Base-by-base conservation (phyloP, 2,888 invertebrate genomes). In the Magallana nippona region DNA sequence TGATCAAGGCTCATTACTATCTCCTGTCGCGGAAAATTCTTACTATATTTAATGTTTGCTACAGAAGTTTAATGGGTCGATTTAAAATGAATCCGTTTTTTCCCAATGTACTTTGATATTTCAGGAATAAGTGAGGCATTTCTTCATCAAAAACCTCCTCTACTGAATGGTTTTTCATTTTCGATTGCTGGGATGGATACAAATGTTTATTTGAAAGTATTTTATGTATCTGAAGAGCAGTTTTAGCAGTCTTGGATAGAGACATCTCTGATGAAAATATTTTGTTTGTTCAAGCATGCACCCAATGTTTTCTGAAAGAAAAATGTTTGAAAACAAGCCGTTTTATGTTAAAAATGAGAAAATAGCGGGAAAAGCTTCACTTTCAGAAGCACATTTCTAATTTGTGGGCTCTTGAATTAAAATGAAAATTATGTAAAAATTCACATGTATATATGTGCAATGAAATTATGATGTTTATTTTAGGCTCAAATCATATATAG, bases 61-160 rank as follows among this genome's bases (percentile, higher is more conserved):
- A 10, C 13, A 81, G 60, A 22, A 81, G n/a, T 81, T 57, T 57
- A 60, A 81, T 81, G 11, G 22, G 8, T 10, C 81, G 13, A 81
- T 81, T 32, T 10, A 81, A 22, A 22, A 22, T 17, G 5, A 27
- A 27, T n/a, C 87, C 86, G 71, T 83, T 85, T 78, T 83, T 22
- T 1, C 82, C 84, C 13, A 87, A 60, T 27, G 58, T 63, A 5
- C 13, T 63, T 56, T 85, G 83, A 77, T 84, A 86, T 32, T 84
- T 63, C n/a, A 62, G 63, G 55, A 82, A 77, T 13, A 82, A 15
- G 15, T 82, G 82, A 10, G 77, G 71, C 82, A 82, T 82, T 17
- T 82, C 82, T 13, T 5, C 1, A 56, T 77, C 17, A 5, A 82
- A 27, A 22, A 77, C 82, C 10, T 82, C 56, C 32, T 82, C 82